These are phyloP conservation scores for Oncorhynchus nerka DNA, from an alignment of 2,113 vertebrate genomes.

Conservation along the genomic window DNA sequence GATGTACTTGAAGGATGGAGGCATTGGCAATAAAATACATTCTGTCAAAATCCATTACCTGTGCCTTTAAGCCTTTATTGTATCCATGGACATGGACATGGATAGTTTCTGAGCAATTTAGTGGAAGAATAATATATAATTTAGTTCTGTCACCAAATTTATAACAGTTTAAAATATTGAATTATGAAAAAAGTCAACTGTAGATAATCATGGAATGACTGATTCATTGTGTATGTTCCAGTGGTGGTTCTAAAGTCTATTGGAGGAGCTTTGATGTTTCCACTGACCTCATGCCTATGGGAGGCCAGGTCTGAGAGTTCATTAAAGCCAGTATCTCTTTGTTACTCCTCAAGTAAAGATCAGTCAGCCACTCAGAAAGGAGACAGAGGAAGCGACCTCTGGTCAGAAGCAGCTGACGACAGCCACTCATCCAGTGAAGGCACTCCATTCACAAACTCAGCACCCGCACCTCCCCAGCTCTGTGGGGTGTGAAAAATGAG, in stretches of 20 bases:
- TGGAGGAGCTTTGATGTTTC: constrained; percentile 1
- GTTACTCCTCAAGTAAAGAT: constrained; percentile 12
- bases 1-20: background rate
- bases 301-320: constrained; percentile 9
- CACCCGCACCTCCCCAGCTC: background rate
- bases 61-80: background rate
- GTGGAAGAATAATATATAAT: background rate
- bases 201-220: background rate
- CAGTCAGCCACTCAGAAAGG: background rate
- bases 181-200: background rate
- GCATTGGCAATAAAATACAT: background rate
- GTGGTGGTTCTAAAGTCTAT: constrained; percentile 3
- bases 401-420: constrained; percentile 10
- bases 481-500: constrained; percentile 14
- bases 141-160: background rate
- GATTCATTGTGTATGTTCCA: background rate
- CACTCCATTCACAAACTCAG: background rate
- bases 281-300: constrained; percentile 9
- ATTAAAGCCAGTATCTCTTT: constrained; percentile 12
- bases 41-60: background rate
- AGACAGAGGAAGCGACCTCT: constrained; percentile 1
- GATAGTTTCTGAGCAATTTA: background rate
- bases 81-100: background rate
- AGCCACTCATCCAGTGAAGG: constrained; percentile 2
- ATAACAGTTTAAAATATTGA: background rate